phyloP scores from a whole-genome alignment of 2,797 vertebrate genomes.

The Anabacerthia variegaticeps region DNA sequence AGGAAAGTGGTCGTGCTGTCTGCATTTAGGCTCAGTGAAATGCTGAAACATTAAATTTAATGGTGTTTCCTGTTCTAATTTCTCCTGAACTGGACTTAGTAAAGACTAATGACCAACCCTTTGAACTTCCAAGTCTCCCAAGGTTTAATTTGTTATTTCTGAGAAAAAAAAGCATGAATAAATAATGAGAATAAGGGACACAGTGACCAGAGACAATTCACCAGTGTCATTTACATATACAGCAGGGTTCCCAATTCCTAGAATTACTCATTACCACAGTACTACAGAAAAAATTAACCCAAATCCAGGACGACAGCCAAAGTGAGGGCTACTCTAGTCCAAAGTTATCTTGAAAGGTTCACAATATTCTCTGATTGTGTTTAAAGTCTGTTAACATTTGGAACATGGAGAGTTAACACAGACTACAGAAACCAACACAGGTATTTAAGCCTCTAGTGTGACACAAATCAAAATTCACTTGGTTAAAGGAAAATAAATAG shows the following conservation, averaged over 20 bases:
- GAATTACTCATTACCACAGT: slow-evolving; percentile 21
- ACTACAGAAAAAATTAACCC: not conserved
- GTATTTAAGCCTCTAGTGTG: not conserved
- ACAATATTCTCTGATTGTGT: not conserved
- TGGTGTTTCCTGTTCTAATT: slow-evolving; percentile 13
- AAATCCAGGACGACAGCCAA: not conserved
- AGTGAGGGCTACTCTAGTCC: not conserved
- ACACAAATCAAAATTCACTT: not conserved
- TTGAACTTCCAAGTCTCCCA: slow-evolving; percentile 18
- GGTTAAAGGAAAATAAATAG: not conserved
- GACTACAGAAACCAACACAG: not conserved
- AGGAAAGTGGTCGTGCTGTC: not conserved
- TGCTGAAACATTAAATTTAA: not conserved
- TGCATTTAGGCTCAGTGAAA: not conserved
- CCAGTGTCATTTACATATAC: slow-evolving; percentile 17
- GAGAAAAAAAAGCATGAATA: slow-evolving; percentile 10
- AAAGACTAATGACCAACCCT: slow-evolving; percentile 40
- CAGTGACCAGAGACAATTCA: slow-evolving; percentile 8
- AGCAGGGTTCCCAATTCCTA: not conserved
- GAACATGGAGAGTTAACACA: not conserved
- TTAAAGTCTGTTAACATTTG: slow-evolving; percentile 14
- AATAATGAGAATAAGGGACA: slow-evolving; percentile 44
- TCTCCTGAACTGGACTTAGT: slow-evolving; percentile 19
- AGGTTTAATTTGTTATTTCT: slow-evolving; percentile 48
- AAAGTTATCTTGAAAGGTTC: not conserved